Evolutionary conservation across 2,113 vertebrate genomes (phyloP).

Genomic region (Lasiurus cinereus): DNA sequence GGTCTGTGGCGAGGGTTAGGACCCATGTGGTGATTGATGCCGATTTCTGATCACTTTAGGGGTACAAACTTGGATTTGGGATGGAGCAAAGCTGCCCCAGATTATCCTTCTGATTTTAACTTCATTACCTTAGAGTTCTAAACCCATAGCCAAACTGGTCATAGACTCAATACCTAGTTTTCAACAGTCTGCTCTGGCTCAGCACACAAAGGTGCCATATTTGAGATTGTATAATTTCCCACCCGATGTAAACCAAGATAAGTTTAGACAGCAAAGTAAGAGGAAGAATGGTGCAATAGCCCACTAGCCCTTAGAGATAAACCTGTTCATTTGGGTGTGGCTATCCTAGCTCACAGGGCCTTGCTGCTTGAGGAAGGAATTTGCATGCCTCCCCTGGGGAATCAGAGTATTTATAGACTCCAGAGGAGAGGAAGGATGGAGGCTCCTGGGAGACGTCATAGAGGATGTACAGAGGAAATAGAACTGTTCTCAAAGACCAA

Average conservation of each 20-base stretch:
- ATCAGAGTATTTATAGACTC: conserved; percentile 76
- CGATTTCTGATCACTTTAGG: neutral
- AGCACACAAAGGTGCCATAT: neutral
- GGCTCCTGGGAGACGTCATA: conserved; percentile 76
- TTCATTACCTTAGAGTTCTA: conserved; percentile 23
- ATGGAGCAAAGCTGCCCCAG: neutral
- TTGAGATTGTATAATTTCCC: neutral
- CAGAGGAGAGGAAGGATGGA: conserved; percentile 78
- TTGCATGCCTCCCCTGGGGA: neutral
- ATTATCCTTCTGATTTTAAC: conserved; percentile 5
- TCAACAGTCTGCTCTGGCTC: neutral
- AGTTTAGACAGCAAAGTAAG: conserved; percentile 13
- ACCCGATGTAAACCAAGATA: neutral
- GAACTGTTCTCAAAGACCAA: conserved; percentile 65
- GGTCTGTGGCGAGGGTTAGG: neutral
- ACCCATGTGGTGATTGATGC: neutral
- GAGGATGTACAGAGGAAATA: conserved; percentile 79
- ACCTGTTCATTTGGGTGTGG: conserved; percentile 27
- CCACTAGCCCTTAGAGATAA: conserved; percentile 39
- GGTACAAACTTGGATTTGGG: neutral
- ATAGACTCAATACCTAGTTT: neutral
- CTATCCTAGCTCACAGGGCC: neutral
- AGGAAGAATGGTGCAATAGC: conserved; percentile 15
- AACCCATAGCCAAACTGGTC: neutral
- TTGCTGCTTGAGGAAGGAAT: conserved; percentile 69